These are phyloP conservation scores for Myrmophylax atrothorax DNA, from an alignment of 2,113 vertebrate genomes.

Conservation along the genomic window DNA sequence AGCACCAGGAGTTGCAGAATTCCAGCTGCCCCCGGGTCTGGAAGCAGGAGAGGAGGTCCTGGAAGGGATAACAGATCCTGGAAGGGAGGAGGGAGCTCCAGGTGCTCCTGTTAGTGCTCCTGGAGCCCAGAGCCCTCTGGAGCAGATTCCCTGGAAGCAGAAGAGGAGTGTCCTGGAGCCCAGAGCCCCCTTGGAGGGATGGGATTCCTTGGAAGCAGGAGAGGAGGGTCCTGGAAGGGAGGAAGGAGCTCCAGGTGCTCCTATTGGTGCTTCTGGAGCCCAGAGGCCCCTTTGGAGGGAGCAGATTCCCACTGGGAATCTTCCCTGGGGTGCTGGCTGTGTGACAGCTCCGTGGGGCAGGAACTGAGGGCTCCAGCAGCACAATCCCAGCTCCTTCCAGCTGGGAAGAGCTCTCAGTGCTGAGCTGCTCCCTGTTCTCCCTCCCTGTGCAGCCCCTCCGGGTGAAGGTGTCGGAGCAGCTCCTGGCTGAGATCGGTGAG, in stretches of 20 bases:
- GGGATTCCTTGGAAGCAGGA: too few relatives aligned
- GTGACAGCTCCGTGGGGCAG: not conserved
- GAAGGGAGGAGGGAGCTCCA: accelerated
- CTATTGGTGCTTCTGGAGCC: too few relatives aligned
- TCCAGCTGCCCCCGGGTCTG: accelerated
- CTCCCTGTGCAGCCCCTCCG: constrained; percentile 79
- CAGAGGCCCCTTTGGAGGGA: not conserved
- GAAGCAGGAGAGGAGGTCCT: not conserved
- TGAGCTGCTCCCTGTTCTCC: not conserved
- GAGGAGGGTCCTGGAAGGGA: too few relatives aligned
- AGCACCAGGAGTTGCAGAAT: not conserved
- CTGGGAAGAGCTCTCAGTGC: accelerated
- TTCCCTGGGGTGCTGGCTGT: not conserved
- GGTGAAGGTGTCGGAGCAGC: constrained; percentile 85
- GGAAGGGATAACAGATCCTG: too few relatives aligned
- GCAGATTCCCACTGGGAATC: not conserved
- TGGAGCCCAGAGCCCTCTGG: not conserved
- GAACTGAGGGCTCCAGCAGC: accelerated
- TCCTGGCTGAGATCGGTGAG: constrained; percentile 89
- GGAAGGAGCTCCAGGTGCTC: accelerated
- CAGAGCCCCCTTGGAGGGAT: too few relatives aligned
- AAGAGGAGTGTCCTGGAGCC: too few relatives aligned
- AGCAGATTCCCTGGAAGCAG: not conserved
- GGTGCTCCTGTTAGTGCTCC: accelerated
- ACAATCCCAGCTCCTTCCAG: not conserved